Base-by-base conservation (phyloP, 1,140 invertebrate species). In the Nephotettix cincticeps region DNA sequence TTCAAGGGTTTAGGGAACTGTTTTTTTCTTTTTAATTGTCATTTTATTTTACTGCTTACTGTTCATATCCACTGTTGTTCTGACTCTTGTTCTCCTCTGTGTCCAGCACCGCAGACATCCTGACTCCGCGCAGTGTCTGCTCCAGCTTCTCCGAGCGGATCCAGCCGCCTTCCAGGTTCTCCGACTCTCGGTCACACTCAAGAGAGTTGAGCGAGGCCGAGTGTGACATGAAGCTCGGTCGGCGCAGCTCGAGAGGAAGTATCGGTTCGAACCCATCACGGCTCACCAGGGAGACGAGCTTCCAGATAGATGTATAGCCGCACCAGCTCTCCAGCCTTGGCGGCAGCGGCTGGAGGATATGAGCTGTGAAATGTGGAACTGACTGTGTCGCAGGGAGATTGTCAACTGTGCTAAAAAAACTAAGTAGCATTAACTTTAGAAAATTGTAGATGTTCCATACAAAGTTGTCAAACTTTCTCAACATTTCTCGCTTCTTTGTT, bases 91-190 rank as follows among this genome's bases (percentile, higher is more conserved):
- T n/a, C n/a, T 54, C 23, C 19, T 54, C 47, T 54, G 19, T 36
- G n/a, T 61, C 14, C 56, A 61, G 56, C 25, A 28, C 56, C 23
- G 56, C 56, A 27, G 56, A 61, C 23, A 61, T 61, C 56, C 56
- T 61, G 56, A 61, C 56, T 4, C 56, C 56, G 4, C 56, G 56
- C 56, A 61, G 56, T n/a, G 56, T 61, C 6, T 61, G 56, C 25
- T 81, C 82, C 80, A 80, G 85, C 82, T 86, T 86, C 81, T 80
- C 82, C 79, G 82, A 86, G 78, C 83, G 85, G 75, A 80, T 87
- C 79, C 84, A 86, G 78, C 86, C 85, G 78, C 85, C 86, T 77
- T 80, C 83, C 75, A 81, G 84, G 27, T 86, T 86, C 81, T 84
- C 85, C 77, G 86, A 81, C 71, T 78, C 77, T 11, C 74, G 78